phyloP scores from a whole-genome alignment of 2,888 invertebrate genomes.

The Ypsolopha scabrella region DNA sequence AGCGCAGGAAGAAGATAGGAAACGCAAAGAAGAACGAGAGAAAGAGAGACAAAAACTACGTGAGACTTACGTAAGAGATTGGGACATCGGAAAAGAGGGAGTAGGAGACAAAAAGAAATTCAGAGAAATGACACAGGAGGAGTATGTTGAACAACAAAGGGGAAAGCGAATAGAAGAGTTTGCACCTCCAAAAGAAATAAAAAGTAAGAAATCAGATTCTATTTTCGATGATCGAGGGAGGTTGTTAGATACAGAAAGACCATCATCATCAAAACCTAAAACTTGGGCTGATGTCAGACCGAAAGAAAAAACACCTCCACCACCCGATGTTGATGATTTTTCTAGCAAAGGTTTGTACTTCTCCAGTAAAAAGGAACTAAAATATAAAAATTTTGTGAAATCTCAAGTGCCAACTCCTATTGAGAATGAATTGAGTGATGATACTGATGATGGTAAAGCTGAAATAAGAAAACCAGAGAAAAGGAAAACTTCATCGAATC shows the following conservation, averaged over 20 bases:
- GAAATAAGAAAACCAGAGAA: conserved; percentile 17
- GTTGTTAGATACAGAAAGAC: conserved; percentile 15
- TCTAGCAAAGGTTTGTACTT: conserved; percentile 47
- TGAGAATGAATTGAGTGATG: conserved; percentile 40
- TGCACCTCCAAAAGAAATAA: conserved; percentile 72
- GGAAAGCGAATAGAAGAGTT: conserved; percentile 80
- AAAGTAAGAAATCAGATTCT: conserved; percentile 21
- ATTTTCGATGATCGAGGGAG: conserved; percentile 43
- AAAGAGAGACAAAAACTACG: conserved; percentile 60
- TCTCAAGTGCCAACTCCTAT: conserved; percentile 34
- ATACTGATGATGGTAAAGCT: conserved; percentile 14
- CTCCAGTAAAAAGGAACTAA: conserved; percentile 23
- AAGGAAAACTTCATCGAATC: conserved; percentile 17
- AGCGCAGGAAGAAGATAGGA: conserved; percentile 49
- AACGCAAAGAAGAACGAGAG: conserved; percentile 51
- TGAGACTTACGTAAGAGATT: conserved; percentile 73
- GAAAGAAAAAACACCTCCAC: conserved; percentile 26
- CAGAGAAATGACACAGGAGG: conserved; percentile 77
- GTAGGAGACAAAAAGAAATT: conserved; percentile 58
- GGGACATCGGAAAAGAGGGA: conserved; percentile 80
- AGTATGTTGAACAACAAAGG: conserved; percentile 82
- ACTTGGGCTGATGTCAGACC: conserved; percentile 54
- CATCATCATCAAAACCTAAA: conserved; percentile 14
- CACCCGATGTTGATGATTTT: conserved; percentile 28
- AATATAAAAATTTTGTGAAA: conserved; percentile 50